These are phyloP conservation scores for Brachionus angularis DNA, from an alignment of 1,140 invertebrate genomes.

Conservation along the genomic window DNA sequence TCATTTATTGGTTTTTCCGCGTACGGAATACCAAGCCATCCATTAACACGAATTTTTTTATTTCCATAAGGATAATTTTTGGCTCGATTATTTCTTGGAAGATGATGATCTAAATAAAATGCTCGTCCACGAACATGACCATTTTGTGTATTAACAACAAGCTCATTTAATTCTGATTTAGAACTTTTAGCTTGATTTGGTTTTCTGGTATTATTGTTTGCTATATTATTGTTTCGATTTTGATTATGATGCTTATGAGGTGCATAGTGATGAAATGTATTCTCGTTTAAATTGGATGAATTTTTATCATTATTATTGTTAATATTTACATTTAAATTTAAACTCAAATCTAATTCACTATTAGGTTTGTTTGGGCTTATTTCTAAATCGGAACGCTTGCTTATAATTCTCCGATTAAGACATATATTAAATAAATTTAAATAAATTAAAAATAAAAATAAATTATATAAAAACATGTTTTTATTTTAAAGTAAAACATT, in stretches of 20 bases:
- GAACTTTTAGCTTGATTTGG: neutral
- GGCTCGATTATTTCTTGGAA: neutral
- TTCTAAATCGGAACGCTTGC: no score
- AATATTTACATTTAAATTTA: constrained; percentile 3
- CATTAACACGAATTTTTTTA: constrained; percentile 22
- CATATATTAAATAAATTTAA: neutral
- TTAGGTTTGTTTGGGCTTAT: no score
- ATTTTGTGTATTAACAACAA: constrained; percentile 29
- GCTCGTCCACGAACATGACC: constrained; percentile 11
- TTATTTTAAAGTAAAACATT: no score
- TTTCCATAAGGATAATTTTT: constrained; percentile 15
- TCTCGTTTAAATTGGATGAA: no score
- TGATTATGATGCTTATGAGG: constrained; percentile 13
- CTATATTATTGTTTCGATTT: neutral
- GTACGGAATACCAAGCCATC: constrained; percentile 47
- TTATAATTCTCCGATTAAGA: no score
- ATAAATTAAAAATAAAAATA: constrained; percentile 8
- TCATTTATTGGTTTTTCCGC: constrained; percentile 47
- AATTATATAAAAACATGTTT: no score
- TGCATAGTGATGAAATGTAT: neutral
- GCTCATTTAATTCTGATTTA: no score
- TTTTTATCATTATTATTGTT: neutral
- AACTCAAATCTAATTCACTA: no score
- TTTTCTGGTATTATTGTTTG: neutral
- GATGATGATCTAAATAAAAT: constrained; percentile 32